Evolutionary conservation across 2,888 invertebrate species (phyloP).

Genomic region (Plebejus anna): DNA sequence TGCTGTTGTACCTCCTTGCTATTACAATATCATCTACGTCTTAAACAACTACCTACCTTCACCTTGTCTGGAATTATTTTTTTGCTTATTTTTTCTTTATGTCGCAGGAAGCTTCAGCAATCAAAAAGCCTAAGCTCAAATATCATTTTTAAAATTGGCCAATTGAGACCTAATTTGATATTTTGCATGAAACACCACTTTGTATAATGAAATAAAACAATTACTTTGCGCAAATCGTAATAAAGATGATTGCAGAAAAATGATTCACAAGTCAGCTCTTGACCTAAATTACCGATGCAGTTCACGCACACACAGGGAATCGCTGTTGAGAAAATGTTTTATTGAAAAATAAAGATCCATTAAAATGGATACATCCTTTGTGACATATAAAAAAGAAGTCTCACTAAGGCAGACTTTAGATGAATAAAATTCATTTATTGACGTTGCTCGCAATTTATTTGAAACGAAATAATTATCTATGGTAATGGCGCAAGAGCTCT

Average conservation of each 20-base stretch:
- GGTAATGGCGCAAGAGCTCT: no score
- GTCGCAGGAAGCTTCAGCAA: background rate
- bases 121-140: background rate
- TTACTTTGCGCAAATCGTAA: constrained; percentile 44
- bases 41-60: no score
- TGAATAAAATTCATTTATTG: no score
- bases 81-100: background rate
- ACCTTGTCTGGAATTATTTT: background rate
- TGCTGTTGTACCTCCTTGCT: no score
- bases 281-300: constrained; percentile 46
- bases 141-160: background rate
- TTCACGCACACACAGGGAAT: constrained; percentile 40
- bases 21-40: no score
- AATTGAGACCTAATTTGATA: constrained; percentile 12
- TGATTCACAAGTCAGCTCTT: constrained; percentile 53
- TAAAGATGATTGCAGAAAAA: constrained; percentile 50
- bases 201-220: constrained; percentile 33
- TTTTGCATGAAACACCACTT: constrained; percentile 30
- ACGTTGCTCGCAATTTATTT: no score
- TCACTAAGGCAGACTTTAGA: no score
- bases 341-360: background rate
- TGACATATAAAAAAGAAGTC: no score
- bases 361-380: no score
- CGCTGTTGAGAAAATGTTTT: background rate
- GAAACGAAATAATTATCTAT: no score